Evolutionary conservation across 2,797 vertebrate genomes (phyloP), one percentile per base, ranked within the genome.

Genomic region (Leptoclinus maculatus): DNA sequence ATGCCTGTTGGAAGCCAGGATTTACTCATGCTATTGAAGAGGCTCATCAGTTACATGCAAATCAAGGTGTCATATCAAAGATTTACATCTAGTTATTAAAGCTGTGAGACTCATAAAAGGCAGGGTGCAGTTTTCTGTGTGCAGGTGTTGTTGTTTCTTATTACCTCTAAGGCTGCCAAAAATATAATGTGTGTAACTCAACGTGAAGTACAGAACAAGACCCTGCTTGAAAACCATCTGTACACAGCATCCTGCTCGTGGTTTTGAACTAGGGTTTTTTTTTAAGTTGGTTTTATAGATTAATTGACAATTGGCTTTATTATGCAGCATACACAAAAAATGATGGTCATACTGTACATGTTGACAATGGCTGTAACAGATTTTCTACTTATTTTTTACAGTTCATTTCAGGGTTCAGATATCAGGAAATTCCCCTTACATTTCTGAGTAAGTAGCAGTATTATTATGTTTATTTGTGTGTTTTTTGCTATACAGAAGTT

Each of bases 391-490:
- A 54, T 51, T 56, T 41, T 89, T 94, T 90, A 64, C 87, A 99
- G 98, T 98, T 94, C 88, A 94, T 96, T 83, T 93, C 95, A 77
- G 97, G 97, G 67, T 97, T 95, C 92, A 96, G 87, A 88, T 99
- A 97, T 93, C 93, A 97, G 91, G 98, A 99, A 93, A 98, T 99
- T 73, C 97, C 97, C 16, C 88, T 97, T 51, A 97, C 96, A 1
- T 96, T 97, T 92, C 91, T 97, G 83, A 96, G 98, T 99, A 97
- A 97, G 97, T 97, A 77, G 0, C 36, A 29, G 25, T 23, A 60
- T 57, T 17, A 25, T 29, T 17, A 7, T 45, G 1, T 14, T 59
- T 25, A 29, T 63, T 36, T 47, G 7, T 19, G 1, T 23, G 11
- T 47, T 49, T 11, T 56, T 32, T 60, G 2, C 6, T 29, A n/a